Evolutionary conservation across 1,140 invertebrate species (phyloP).

Genomic region (Meloidogyne chitwoodi): DNA sequence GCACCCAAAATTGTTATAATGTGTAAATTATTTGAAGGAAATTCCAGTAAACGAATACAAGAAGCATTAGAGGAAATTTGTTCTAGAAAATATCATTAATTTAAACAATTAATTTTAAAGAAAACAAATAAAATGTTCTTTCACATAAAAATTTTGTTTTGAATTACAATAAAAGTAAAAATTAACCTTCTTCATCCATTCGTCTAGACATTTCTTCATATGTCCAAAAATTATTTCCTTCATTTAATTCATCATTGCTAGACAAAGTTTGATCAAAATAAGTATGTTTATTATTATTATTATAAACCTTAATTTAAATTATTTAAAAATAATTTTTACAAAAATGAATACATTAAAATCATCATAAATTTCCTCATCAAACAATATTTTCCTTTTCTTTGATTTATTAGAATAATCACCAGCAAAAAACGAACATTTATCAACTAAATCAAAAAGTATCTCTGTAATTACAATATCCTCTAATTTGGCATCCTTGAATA

Average conservation of each 20-base stretch:
- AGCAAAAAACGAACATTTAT: conserved; percentile 5
- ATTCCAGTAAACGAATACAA: conserved; percentile 17
- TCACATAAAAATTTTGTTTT: too few species aligned
- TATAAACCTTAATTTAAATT: not conserved
- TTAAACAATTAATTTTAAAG: not conserved
- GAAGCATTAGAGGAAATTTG: conserved; percentile 2
- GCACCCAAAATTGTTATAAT: conserved; percentile 20
- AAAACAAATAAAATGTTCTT: too few species aligned
- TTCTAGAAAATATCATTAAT: not conserved
- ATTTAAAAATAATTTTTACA: not conserved
- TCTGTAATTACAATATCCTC: conserved; percentile 3
- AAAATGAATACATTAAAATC: not conserved
- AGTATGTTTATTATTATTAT: not conserved
- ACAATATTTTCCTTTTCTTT: not conserved
- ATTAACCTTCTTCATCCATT: not conserved
- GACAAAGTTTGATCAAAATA: not conserved
- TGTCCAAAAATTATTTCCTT: not conserved
- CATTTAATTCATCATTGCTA: not conserved
- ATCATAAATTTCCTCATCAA: not conserved
- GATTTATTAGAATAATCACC: not conserved
- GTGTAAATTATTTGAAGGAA: not conserved
- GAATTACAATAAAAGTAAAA: too few species aligned
- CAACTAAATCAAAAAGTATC: conserved; percentile 10
- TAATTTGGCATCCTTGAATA: not conserved
- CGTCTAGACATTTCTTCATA: not conserved